These are phyloP conservation scores for Atta texana DNA, from an alignment of 1,140 invertebrate genomes.

Conservation along the genomic window DNA sequence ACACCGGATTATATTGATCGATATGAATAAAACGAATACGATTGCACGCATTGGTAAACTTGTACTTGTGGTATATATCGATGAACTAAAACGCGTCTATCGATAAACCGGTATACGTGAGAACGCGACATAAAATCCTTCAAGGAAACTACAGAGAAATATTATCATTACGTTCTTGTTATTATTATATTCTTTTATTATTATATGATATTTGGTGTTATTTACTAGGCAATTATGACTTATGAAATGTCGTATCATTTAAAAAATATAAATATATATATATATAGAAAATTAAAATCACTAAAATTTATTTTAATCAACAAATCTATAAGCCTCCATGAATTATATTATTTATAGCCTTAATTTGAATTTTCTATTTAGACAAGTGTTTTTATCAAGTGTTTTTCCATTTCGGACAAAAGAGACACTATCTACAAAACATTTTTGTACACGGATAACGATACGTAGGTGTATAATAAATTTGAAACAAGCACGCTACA, in stretches of 20 bases:
- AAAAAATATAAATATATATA: too few species aligned
- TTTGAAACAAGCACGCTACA: neutral
- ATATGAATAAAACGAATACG: slow-evolving; percentile 29
- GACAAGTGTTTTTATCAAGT: too few species aligned
- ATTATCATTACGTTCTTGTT: slow-evolving; percentile 19
- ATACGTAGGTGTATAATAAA: slow-evolving; percentile 1
- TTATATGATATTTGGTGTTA: neutral
- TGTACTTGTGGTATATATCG: slow-evolving; percentile 1
- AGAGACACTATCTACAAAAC: too few species aligned
- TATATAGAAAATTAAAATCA: too few species aligned
- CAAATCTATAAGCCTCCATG: too few species aligned
- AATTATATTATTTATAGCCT: too few species aligned
- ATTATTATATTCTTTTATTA: neutral
- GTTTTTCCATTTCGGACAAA: too few species aligned
- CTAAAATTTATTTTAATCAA: too few species aligned
- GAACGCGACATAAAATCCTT: slow-evolving; percentile 7
- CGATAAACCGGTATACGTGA: slow-evolving; percentile 29
- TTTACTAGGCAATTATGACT: neutral
- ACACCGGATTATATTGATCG: slow-evolving; percentile 33
- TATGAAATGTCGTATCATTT: too few species aligned
- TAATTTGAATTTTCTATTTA: too few species aligned
- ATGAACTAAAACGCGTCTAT: slow-evolving; percentile 9
- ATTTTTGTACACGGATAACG: neutral
- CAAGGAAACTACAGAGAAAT: neutral
- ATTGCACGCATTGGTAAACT: slow-evolving; percentile 29